phyloP scores from a whole-genome alignment of 2,797 vertebrate species.

The Sebastolobus alascanus region DNA sequence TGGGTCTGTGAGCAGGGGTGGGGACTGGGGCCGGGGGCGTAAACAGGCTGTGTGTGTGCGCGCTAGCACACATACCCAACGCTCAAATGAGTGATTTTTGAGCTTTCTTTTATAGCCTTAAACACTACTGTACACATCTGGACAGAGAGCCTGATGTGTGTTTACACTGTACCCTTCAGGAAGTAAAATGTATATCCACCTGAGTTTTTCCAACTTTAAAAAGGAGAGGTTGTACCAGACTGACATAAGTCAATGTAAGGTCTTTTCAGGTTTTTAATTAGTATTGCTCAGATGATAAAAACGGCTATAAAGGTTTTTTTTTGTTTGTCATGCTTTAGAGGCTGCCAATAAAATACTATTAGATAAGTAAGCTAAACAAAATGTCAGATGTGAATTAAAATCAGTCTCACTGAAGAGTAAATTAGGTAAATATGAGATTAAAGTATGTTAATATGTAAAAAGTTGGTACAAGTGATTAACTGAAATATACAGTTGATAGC shows the following conservation, averaged over 20 bases:
- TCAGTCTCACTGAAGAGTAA: not conserved
- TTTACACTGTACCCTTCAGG: not conserved
- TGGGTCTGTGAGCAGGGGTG: constrained; percentile 61
- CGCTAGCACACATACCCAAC: constrained; percentile 17
- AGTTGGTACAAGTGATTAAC: not conserved
- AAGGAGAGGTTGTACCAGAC: not conserved
- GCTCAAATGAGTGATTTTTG: constrained; percentile 30
- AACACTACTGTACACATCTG: constrained; percentile 20
- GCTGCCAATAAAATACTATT: not conserved
- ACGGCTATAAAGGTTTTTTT: no score
- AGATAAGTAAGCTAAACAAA: not conserved
- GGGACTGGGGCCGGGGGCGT: constrained; percentile 54
- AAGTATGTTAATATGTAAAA: not conserved
- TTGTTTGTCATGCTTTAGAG: no score
- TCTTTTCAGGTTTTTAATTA: not conserved
- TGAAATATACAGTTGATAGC: not conserved
- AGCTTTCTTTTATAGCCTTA: constrained; percentile 22
- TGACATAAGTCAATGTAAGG: not conserved
- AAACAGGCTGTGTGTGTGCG: constrained; percentile 70
- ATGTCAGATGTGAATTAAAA: not conserved
- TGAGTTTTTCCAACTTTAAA: not conserved
- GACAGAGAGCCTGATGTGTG: not conserved
- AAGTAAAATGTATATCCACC: not conserved
- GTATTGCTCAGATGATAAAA: not conserved
- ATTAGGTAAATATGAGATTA: not conserved